These are phyloP conservation scores for Muschampia plurimacula DNA, from an alignment of 2,888 invertebrate genomes.

Conservation along the genomic window DNA sequence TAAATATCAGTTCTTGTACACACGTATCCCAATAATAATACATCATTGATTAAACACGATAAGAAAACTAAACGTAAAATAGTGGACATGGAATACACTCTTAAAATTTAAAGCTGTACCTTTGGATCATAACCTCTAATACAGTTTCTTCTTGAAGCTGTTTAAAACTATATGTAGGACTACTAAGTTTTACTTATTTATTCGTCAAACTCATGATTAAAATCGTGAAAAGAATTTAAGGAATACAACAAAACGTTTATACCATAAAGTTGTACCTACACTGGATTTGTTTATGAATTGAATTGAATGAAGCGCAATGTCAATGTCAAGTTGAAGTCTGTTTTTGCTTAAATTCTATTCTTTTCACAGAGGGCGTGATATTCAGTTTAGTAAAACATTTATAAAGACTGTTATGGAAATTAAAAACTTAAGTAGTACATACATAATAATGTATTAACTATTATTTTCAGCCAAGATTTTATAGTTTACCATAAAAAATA, in stretches of 20 bases:
- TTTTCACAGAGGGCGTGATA: slow-evolving; percentile 24
- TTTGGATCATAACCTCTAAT: slow-evolving; percentile 46
- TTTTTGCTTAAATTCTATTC: slow-evolving; percentile 19
- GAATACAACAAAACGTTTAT: slow-evolving; percentile 8
- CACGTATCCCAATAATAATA: slow-evolving; percentile 43
- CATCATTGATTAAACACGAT: slow-evolving; percentile 35
- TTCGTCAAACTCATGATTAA: slow-evolving; percentile 46
- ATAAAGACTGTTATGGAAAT: background rate
- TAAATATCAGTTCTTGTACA: slow-evolving; percentile 57
- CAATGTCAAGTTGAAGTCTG: slow-evolving; percentile 51
- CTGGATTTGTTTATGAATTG: background rate
- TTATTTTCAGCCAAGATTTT: no score
- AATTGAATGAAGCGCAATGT: background rate
- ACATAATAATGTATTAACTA: no score
- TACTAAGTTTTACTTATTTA: slow-evolving; percentile 18
- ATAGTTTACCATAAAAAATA: no score
- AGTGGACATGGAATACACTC: slow-evolving; percentile 50
- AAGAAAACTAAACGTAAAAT: slow-evolving; percentile 47
- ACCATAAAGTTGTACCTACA: no score
- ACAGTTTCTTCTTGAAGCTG: background rate
- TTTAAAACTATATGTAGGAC: slow-evolving; percentile 20
- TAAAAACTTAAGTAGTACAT: background rate
- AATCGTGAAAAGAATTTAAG: slow-evolving; percentile 42
- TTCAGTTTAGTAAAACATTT: background rate
- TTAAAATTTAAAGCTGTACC: slow-evolving; percentile 38